These are phyloP conservation scores for Pyrocoelia pectoralis DNA, from an alignment of 2,888 invertebrate genomes.

Conservation along the genomic window DNA sequence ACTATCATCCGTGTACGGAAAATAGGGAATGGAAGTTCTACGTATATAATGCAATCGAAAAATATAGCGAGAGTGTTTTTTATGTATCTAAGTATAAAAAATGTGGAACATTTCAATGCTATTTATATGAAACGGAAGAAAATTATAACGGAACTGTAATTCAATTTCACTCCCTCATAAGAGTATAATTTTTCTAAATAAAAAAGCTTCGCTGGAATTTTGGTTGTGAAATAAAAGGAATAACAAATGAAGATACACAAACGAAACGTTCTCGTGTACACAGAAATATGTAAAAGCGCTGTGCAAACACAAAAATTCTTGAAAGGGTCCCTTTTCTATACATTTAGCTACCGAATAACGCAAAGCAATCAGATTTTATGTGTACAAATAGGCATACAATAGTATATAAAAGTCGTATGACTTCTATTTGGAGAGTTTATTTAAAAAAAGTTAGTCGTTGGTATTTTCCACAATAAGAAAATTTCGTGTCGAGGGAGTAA, in stretches of 20 bases:
- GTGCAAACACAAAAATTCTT: neutral
- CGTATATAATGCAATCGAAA: too few species aligned
- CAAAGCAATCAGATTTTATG: neutral
- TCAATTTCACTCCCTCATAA: neutral
- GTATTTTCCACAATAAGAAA: too few species aligned
- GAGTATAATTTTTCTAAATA: constrained; percentile 1
- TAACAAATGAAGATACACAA: constrained; percentile 1
- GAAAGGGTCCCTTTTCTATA: constrained; percentile 1
- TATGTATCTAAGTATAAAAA: too few species aligned
- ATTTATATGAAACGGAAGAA: neutral
- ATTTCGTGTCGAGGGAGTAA: too few species aligned
- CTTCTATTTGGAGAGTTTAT: neutral
- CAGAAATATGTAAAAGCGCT: neutral
- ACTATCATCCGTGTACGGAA: too few species aligned
- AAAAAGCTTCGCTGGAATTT: neutral
- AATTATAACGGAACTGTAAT: neutral
- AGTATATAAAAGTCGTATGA: neutral
- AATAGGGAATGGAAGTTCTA: too few species aligned
- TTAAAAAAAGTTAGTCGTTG: too few species aligned
- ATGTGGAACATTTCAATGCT: too few species aligned
- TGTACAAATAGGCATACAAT: neutral
- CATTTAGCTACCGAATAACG: neutral
- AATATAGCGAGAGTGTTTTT: too few species aligned
- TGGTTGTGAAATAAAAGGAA: neutral
- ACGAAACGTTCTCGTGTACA: neutral